Evolutionary conservation across 1,140 invertebrate genomes (phyloP).

Genomic region (Ceratina calcarata): DNA sequence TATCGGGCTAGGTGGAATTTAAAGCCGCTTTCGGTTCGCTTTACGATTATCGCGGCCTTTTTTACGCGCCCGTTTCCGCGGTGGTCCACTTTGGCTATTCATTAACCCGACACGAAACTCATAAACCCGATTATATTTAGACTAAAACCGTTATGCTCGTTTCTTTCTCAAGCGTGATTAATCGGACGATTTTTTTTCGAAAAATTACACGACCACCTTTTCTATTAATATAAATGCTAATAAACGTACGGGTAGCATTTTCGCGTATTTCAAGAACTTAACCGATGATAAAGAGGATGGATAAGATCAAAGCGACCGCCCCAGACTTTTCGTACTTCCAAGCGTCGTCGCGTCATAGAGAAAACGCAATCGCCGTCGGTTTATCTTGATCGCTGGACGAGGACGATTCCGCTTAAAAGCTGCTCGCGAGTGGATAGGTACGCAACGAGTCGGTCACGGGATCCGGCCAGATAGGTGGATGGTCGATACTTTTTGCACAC

Average conservation of each 20-base stretch:
- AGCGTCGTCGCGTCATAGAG: constrained; percentile 4
- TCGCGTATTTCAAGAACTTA: no score
- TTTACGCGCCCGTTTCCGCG: background rate
- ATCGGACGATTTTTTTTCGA: no score
- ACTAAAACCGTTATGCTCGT: no score
- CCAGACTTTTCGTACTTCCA: constrained; percentile 42
- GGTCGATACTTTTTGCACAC: constrained; percentile 57
- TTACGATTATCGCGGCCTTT: constrained; percentile 3
- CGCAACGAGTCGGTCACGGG: constrained; percentile 37
- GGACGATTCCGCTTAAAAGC: constrained; percentile 19
- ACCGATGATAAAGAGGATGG: constrained; percentile 6
- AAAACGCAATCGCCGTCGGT: constrained; percentile 38
- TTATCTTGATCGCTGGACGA: constrained; percentile 37
- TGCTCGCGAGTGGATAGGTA: constrained; percentile 10
- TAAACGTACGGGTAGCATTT: no score
- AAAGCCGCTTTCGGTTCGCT: background rate
- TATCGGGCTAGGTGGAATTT: constrained; percentile 7
- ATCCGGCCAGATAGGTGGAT: constrained; percentile 50
- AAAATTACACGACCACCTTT: no score
- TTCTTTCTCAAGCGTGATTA: no score
- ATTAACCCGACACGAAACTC: constrained; percentile 5
- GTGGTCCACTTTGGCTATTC: background rate
- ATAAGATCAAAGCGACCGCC: background rate
- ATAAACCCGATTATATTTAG: constrained; percentile 7
- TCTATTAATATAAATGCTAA: no score